Percentiles rank a stretch among this genome's conserved stretches.
Conservation (phyloP, 1,140 invertebrate species). For the Telenomus remus region DNA sequence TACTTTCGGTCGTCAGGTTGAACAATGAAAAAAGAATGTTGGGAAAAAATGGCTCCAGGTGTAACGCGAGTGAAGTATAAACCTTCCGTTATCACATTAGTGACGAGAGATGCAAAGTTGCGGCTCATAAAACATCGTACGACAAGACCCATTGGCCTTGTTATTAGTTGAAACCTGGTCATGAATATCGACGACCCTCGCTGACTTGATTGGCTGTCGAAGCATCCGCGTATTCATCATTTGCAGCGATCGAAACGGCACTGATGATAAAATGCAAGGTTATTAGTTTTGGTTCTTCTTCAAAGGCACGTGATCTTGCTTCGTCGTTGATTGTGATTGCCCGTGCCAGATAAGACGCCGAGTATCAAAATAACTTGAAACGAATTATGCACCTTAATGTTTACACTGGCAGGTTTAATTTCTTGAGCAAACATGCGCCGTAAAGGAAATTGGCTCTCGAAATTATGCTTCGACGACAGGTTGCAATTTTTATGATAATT, state of each 20-base stretch:
- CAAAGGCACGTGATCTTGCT: constrained; percentile 38
- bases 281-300: constrained; percentile 35
- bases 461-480: constrained; percentile 48
- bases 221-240: constrained; percentile 39
- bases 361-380: constrained; percentile 46
- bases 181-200: constrained; percentile 65
- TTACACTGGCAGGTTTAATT: constrained; percentile 44
- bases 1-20: constrained; percentile 47
- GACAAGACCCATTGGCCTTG: constrained; percentile 67
- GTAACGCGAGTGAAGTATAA: constrained; percentile 45
- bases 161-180: constrained; percentile 59
- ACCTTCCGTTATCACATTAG: constrained; percentile 57
- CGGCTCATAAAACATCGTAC: constrained; percentile 67
- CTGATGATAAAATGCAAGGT: constrained; percentile 30
- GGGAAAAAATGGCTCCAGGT: constrained; percentile 34
- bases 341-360: constrained; percentile 33
- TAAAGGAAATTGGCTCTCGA: constrained; percentile 47
- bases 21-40: constrained; percentile 47
- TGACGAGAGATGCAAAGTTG: constrained; percentile 57
- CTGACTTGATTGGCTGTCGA: constrained; percentile 39
- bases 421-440: constrained; percentile 49
- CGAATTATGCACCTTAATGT: constrained; percentile 50
- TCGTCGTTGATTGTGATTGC: constrained; percentile 40
- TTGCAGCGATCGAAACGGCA: constrained; percentile 25
- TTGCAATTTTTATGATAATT: constrained; percentile 14